phyloP scores from a whole-genome alignment of 1,140 invertebrate species.

The Caerostris extrusa region DNA sequence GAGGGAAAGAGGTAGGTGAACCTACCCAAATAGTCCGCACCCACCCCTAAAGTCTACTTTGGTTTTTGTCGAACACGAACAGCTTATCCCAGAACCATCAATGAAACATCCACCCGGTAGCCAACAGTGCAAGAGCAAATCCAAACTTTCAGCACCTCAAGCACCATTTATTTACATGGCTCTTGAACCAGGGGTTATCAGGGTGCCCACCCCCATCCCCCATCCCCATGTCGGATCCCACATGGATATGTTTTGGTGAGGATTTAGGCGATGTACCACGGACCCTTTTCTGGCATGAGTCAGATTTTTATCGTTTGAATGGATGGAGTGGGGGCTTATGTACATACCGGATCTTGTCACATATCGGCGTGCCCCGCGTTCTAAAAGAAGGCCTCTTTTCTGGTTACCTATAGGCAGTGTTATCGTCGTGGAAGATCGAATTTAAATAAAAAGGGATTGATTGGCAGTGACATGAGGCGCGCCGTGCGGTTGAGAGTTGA shows the following conservation, averaged over 20 bases:
- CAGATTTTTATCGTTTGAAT: conserved; percentile 67
- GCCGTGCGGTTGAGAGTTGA: conserved; percentile 34
- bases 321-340: conserved; percentile 32
- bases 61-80: conserved; percentile 34
- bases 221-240: neutral
- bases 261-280: neutral
- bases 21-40: neutral
- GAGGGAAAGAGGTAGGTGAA: neutral
- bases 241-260: neutral
- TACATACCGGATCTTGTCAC: conserved; percentile 29
- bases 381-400: neutral
- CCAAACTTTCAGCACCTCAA: conserved; percentile 75
- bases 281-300: conserved; percentile 54
- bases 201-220: neutral
- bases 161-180: conserved; percentile 74
- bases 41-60: neutral
- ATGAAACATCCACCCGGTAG: conserved; percentile 54
- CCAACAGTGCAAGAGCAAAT: conserved; percentile 60
- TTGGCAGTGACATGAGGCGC: conserved; percentile 52
- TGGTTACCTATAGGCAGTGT: conserved; percentile 39
- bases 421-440: conserved; percentile 26
- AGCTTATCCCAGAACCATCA: conserved; percentile 20
- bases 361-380: conserved; percentile 17
- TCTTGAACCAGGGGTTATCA: conserved; percentile 70
- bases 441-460: conserved; percentile 50